Percentiles rank a stretch among this genome's conserved stretches.
Evolutionary conservation across 2,113 vertebrate genomes (phyloP).

Genomic region (Entomyzon cyanotis): DNA sequence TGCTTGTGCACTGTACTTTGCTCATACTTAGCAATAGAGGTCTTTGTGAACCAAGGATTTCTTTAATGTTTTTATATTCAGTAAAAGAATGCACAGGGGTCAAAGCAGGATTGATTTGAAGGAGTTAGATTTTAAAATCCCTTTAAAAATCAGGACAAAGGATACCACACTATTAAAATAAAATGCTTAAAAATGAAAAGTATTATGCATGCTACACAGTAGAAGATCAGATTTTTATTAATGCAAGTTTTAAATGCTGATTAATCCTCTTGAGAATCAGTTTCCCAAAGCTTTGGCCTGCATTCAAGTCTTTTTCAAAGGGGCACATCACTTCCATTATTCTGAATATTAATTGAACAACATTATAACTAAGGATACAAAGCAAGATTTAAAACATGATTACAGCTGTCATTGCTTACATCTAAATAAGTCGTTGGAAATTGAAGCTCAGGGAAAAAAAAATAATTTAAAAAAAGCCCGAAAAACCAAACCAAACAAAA

Average conservation of each 20-base stretch:
- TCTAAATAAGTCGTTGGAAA: constrained; percentile 79
- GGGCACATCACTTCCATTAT: constrained; percentile 78
- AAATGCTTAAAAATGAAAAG: constrained; percentile 79
- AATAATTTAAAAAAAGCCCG: background rate
- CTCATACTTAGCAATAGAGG: constrained; percentile 27
- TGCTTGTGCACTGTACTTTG: background rate
- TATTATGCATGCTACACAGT: constrained; percentile 70
- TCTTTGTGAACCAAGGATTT: constrained; percentile 23
- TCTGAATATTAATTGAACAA: constrained; percentile 84
- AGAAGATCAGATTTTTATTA: constrained; percentile 84
- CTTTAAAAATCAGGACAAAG: constrained; percentile 74
- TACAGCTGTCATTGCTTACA: constrained; percentile 78
- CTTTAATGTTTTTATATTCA: constrained; percentile 52
- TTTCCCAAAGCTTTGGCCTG: constrained; percentile 82
- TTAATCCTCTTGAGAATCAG: constrained; percentile 83
- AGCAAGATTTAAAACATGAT: constrained; percentile 80
- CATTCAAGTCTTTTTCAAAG: constrained; percentile 81
- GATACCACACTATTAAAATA: constrained; percentile 71
- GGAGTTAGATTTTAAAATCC: constrained; percentile 75
- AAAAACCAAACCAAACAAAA: no score
- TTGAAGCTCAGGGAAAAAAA: constrained; percentile 46
- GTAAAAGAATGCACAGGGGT: constrained; percentile 43
- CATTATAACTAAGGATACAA: constrained; percentile 80
- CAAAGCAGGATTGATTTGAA: constrained; percentile 68
- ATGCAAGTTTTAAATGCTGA: constrained; percentile 86